These are phyloP conservation scores for Enteromius trimaculatus DNA, from an alignment of 2,797 vertebrate genomes.

Conservation along the genomic window DNA sequence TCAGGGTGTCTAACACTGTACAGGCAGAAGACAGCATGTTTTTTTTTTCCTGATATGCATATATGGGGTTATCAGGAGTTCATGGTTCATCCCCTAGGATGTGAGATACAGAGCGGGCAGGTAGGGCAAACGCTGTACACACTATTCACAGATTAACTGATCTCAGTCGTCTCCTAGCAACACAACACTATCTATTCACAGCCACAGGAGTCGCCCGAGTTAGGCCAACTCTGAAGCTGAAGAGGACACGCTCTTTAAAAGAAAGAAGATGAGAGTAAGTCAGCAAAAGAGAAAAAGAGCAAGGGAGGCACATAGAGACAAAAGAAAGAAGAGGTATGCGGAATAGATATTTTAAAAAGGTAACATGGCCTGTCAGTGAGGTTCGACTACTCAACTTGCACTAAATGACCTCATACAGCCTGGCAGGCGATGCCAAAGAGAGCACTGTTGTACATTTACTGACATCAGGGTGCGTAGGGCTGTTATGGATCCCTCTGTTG, in stretches of 20 bases:
- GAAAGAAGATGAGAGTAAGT: background rate
- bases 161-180: slow-evolving; percentile 70
- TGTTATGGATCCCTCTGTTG: slow-evolving; percentile 36
- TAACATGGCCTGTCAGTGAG: slow-evolving; percentile 4
- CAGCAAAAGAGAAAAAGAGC: slow-evolving; percentile 38
- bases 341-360: background rate
- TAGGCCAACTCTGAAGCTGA: slow-evolving; percentile 45
- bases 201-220: slow-evolving; percentile 52
- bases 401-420: slow-evolving; percentile 24
- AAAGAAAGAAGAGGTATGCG: background rate
- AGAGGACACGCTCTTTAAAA: slow-evolving; percentile 17
- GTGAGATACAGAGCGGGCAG: slow-evolving; percentile 61
- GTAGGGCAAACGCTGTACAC: slow-evolving; percentile 65
- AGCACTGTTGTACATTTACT: slow-evolving; percentile 14
- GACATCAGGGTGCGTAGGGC: background rate
- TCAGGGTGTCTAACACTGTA: background rate
- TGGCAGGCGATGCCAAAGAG: slow-evolving; percentile 13
- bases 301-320: background rate
- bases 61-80: slow-evolving; percentile 12
- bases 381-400: slow-evolving; percentile 26
- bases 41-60: background rate
- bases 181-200: slow-evolving; percentile 61
- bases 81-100: slow-evolving; percentile 42
- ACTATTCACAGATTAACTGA: slow-evolving; percentile 69
- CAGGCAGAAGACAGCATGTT: background rate